Base-by-base conservation (phyloP, 1,140 invertebrate species). In the Sarcophaga bullata region DNA sequence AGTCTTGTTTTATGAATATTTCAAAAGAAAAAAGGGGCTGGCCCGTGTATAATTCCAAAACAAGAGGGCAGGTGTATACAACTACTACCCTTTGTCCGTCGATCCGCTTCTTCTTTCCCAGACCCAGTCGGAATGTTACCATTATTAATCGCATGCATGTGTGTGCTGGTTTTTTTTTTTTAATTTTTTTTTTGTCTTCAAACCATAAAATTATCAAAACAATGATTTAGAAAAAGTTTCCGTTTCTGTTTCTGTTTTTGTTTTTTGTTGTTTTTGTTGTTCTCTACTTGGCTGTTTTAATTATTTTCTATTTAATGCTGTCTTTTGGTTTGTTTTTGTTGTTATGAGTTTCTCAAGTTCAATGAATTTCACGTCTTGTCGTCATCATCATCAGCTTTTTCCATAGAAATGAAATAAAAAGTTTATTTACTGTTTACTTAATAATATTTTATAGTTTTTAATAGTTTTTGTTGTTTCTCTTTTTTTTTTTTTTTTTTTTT, bases 91-190 rank as follows among this genome's bases (percentile, higher is more conserved):
- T 37, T 37, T 37, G 25, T 37, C 1, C 25, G 25, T 37, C 25
- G 25, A 37, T 37, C 25, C 25, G 25, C 4, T 37, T 37, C 25
- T 1, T 37, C 25, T 37, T 37, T 37, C 25, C 25, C 4, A 37
- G 25, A 2, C 25, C 25, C 4, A 37, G 25, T 37, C 25, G 25
- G 54, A 8, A n/a, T 58, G 54, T 58, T 58, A 11, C n/a, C 13
- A 58, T 58, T 58, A 58, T 58, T 58, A 58, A 58, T 37, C 25
- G 54, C 54, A 58, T n/a, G n/a, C 54, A 58, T 58, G 54, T 58
- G 13, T 52, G 50, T 52, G 0, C 15, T n/a, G 54, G 7, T 58
- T 58, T 58, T n/a, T 58, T n/a, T 2, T 37, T 37, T 37, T 37
- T 4, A 37, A 37, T 37, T n/a, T n/a, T n/a, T n/a, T n/a, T n/a